Evolutionary conservation across 2,113 vertebrate species (phyloP).

Genomic region (Blennius ocellaris): DNA sequence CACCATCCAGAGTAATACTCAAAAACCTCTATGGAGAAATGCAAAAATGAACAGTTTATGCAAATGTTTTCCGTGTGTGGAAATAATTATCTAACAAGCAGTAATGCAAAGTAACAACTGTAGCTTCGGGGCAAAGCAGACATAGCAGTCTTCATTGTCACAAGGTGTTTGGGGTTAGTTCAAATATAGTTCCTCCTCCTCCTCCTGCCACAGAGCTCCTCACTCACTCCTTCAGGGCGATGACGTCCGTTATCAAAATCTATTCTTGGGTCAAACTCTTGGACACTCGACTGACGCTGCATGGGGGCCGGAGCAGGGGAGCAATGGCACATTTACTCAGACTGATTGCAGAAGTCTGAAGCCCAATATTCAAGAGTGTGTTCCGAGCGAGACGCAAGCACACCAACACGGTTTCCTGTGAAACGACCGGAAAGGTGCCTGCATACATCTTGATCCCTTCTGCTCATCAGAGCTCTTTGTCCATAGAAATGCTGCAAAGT

Average conservation of each 20-base stretch:
- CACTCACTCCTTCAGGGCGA: conserved; percentile 28
- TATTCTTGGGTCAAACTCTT: conserved; percentile 18
- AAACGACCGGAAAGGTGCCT: not conserved
- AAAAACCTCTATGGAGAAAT: too few relatives aligned
- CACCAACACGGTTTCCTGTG: not conserved
- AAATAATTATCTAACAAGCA: too few relatives aligned
- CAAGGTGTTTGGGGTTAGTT: not conserved
- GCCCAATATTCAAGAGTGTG: not conserved
- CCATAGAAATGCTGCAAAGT: too few relatives aligned
- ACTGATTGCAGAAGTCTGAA: not conserved
- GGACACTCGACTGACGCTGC: conserved; percentile 24
- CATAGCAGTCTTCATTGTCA: too few relatives aligned
- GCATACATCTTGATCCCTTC: too few relatives aligned
- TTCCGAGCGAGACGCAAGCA: not conserved
- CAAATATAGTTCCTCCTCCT: conserved; percentile 30
- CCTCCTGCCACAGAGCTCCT: conserved; percentile 18
- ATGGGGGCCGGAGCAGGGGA: not conserved
- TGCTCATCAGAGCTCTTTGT: too few relatives aligned
- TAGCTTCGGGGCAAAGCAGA: too few relatives aligned
- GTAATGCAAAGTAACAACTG: too few relatives aligned
- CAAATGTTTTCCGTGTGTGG: too few relatives aligned
- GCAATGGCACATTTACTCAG: not conserved
- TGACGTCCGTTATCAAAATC: conserved; percentile 8
- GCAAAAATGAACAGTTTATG: too few relatives aligned
- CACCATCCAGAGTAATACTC: too few relatives aligned